Base-by-base conservation (phyloP, 2,797 vertebrate genomes). In the Channallabes apus region DNA sequence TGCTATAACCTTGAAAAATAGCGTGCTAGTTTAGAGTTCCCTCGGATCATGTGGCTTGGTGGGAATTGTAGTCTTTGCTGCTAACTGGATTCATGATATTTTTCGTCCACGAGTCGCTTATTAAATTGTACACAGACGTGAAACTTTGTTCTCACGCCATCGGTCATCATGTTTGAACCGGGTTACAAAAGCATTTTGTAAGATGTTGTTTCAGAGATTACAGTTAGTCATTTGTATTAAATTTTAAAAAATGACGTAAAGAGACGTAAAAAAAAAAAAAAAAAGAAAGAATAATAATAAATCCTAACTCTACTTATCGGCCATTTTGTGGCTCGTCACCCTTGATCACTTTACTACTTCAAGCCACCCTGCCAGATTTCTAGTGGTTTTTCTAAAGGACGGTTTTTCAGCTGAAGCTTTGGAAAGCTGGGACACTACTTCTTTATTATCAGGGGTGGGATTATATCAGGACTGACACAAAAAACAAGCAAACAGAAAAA, bases 131-230 rank as follows among this genome's bases (percentile, higher is more conserved):
- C 72, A 32, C 12, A 4, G n/a, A 56, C 38, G 27, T 61, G 75
- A 12, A 59, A 35, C 32, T 35, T 35, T 12, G 73, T 77, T 41
- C 51, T 80, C 12, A 4, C 14, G 35, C 29, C 76, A 64, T 85
- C 51, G 38, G 71, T 68, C 77, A 41, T 71, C 6, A 80, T 32
- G 9, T 54, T 27, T 72, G 41, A 71, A 62, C 56, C 32, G 56
- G 68, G 68, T 61, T 62, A 46, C 68, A 61, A 38, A 73, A 59
- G 32, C 71, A 92, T 92, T 95, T 96, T 95, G 91, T 94, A 95
- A 93, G 93, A 92, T 88, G 94, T 94, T 92, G 94, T 95, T 93
- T 81, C 82, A 59, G 67, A 82, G 75, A 93, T 91, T 94, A 92
- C 93, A 93, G 91, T 93, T 94, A 94, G 94, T 93, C 59, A 68